Percentiles rank a stretch among this genome's conserved stretches.
Evolutionary conservation across 1,140 invertebrate genomes (phyloP).

Genomic region (Drosophila guanche): DNA sequence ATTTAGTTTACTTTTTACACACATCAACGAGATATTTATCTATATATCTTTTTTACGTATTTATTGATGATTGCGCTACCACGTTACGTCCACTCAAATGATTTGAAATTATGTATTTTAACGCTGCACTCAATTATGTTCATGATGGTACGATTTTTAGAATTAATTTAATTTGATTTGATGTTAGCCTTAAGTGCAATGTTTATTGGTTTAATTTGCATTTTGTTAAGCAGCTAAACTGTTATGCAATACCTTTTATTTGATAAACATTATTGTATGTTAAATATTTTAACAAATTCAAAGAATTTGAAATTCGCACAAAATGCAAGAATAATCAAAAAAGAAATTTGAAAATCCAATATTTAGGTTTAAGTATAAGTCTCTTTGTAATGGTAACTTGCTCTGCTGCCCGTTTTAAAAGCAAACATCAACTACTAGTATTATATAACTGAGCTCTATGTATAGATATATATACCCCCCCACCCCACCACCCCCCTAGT

Average conservation of each 20-base stretch:
- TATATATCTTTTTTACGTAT: constrained; percentile 40
- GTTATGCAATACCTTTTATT: constrained; percentile 20
- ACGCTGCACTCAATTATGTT: constrained; percentile 49
- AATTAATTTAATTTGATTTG: constrained; percentile 22
- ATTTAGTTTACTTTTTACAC: constrained; percentile 16
- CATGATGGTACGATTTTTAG: constrained; percentile 1
- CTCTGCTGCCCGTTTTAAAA: constrained; percentile 43
- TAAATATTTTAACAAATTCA: constrained; percentile 42
- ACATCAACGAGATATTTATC: neutral
- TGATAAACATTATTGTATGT: constrained; percentile 18
- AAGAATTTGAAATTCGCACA: constrained; percentile 60
- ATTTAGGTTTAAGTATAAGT: neutral
- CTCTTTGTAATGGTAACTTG: constrained; percentile 17
- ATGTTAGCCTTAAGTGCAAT: constrained; percentile 34
- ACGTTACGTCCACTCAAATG: constrained; percentile 70
- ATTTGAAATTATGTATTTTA: constrained; percentile 49
- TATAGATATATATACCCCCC: constrained; percentile 38
- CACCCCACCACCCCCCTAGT: constrained; percentile 35
- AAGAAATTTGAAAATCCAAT: constrained; percentile 23
- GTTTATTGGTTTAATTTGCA: constrained; percentile 13
- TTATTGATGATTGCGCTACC: constrained; percentile 41
- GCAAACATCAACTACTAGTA: constrained; percentile 66
- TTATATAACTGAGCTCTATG: constrained; percentile 72
- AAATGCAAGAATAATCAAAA: constrained; percentile 71
- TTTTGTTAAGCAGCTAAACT: constrained; percentile 2